Base-by-base conservation (phyloP, 2,888 invertebrate species). In the Pasiphila rectangulata region DNA sequence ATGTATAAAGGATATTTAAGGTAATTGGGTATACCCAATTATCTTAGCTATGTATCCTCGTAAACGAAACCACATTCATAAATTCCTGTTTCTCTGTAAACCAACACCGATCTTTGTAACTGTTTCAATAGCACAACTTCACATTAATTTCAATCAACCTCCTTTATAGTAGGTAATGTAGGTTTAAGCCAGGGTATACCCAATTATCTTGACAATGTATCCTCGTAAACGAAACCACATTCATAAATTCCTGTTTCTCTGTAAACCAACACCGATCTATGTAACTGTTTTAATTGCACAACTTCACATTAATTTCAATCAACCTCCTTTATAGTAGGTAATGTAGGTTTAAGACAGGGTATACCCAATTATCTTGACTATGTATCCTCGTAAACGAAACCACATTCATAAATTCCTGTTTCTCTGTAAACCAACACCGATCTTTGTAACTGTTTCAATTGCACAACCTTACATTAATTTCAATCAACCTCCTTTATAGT, bases 241-340 rank as follows among this genome's bases (percentile, higher is more conserved):
- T 17, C 25, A 27, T 19, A 12, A 23, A 10, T 16, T 16, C 29
- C 21, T 32, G 9, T 9, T 30, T 27, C 1, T n/a, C n/a, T 7
- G 29, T 45, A 32, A 30, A 24, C 30, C 32, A 25, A 38, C 24
- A 43, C 23, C 24, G 1, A 23, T n/a, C 21, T 13, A 25, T 20
- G 36, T 45, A 55, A 54, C 46, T 27, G 19, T 44, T 49, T 36
- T 57, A 68, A 61, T 68, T 68, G 57, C 51, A 50, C 41, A 54
- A 41, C 49, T 43, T 49, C 57, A 56, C 66, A 69, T 73, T 69
- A 67, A 70, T 69, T 65, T 64, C 65, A 70, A 71, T 66, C 44
- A 54, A 39, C 34, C 15, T 51, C 45, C 40, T 39, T 32, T 36
- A 32, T 29, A 16, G 23, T 13, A 17, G 0, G 7, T 7, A 21